phyloP scores from a whole-genome alignment of 1,140 invertebrate species.

The Neodiprion pinetum region DNA sequence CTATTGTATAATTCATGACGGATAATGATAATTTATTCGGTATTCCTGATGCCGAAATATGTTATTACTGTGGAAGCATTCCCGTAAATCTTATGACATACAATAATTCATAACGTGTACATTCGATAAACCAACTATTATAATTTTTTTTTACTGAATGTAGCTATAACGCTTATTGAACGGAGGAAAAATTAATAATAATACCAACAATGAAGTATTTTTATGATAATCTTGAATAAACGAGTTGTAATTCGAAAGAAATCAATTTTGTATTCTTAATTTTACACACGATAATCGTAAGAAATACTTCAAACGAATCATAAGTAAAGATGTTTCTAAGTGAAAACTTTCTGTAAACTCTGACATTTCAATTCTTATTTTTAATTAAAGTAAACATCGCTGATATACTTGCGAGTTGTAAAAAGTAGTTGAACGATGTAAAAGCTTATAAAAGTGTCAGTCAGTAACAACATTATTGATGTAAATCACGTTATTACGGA shows the following conservation, averaged over 20 bases:
- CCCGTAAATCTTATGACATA: background rate
- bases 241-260: background rate
- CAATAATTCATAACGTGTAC: background rate
- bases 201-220: background rate
- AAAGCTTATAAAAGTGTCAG: too few species aligned
- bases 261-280: background rate
- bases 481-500: too few species aligned
- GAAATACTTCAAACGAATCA: too few species aligned
- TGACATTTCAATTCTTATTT: too few species aligned
- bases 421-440: too few species aligned
- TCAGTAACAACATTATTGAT: too few species aligned
- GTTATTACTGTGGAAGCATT: background rate
- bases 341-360: too few species aligned
- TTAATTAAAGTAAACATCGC: too few species aligned
- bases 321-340: too few species aligned
- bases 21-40: background rate
- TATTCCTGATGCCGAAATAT: background rate
- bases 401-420: too few species aligned
- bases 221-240: conserved; percentile 6
- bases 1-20: background rate
- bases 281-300: too few species aligned
- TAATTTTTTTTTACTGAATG: background rate
- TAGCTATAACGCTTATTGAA: conserved; percentile 5
- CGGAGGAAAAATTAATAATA: background rate
- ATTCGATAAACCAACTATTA: conserved; percentile 1